These are phyloP conservation scores for Neoascia interrupta DNA, from an alignment of 2,888 invertebrate species.

Conservation along the genomic window DNA sequence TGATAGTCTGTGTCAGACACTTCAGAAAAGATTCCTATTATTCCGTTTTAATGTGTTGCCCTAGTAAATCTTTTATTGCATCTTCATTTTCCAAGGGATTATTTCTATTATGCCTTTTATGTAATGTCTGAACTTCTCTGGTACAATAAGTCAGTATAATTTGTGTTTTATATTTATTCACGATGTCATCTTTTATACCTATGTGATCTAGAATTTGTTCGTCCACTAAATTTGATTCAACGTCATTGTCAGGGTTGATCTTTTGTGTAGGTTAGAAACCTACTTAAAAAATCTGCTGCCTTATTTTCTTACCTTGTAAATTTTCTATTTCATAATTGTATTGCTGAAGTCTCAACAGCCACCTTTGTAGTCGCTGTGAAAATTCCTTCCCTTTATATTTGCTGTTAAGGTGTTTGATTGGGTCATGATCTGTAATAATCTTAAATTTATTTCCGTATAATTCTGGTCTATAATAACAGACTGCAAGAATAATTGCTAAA, in stretches of 20 bases:
- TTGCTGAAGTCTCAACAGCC: background rate
- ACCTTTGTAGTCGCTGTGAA: background rate
- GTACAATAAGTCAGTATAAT: conserved; percentile 56
- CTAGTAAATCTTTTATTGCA: conserved; percentile 37
- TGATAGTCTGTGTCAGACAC: conserved; percentile 40
- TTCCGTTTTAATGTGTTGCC: conserved; percentile 33
- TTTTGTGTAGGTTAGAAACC: background rate
- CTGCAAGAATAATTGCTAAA: background rate
- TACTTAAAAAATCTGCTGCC: background rate
- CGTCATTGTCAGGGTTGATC: background rate
- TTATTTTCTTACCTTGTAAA: background rate
- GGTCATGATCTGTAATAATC: no score
- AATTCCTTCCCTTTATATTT: background rate
- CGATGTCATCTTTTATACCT: background rate
- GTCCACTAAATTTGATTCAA: background rate
- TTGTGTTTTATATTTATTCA: background rate
- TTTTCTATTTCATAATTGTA: background rate
- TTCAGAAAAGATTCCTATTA: conserved; percentile 33
- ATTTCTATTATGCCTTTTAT: conserved; percentile 42
- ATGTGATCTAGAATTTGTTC: background rate
- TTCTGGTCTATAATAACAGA: no score
- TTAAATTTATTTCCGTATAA: no score
- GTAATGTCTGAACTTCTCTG: conserved; percentile 32
- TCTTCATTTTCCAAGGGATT: conserved; percentile 21
- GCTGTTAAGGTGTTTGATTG: background rate